These are phyloP conservation scores for Tipula vernalis DNA, from an alignment of 2,888 invertebrate genomes.

Conservation along the genomic window DNA sequence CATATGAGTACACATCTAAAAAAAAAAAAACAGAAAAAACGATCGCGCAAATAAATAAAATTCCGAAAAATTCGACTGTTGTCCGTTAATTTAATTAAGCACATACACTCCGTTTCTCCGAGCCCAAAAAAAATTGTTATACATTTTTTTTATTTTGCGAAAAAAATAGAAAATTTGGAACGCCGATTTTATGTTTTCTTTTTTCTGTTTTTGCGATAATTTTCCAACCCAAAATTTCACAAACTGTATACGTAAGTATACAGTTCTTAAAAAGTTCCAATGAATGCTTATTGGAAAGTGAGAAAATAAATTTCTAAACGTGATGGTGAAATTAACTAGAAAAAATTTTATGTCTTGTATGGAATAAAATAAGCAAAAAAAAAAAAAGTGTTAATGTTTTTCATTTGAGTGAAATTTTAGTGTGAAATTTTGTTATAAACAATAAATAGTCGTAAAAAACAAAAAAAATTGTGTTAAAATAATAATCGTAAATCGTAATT, in stretches of 20 bases:
- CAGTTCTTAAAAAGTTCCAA: neutral
- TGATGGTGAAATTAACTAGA: neutral
- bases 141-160: neutral
- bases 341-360: neutral
- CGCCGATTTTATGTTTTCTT: neutral
- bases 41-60: neutral
- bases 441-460: neutral
- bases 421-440: neutral
- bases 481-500: neutral
- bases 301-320: neutral
- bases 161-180: neutral
- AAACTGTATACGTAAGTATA: neutral
- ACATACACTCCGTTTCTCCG: neutral
- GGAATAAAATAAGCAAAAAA: neutral
- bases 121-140: neutral
- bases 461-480: neutral
- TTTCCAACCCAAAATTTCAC: neutral
- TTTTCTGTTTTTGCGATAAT: neutral
- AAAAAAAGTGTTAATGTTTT: neutral
- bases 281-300: neutral
- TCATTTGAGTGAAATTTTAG: neutral
- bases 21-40: neutral
- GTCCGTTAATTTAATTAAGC: neutral
- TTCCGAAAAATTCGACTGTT: neutral
- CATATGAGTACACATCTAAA: neutral